Evolutionary conservation across 2,113 vertebrate species (phyloP).

Genomic region (Abramis brama): DNA sequence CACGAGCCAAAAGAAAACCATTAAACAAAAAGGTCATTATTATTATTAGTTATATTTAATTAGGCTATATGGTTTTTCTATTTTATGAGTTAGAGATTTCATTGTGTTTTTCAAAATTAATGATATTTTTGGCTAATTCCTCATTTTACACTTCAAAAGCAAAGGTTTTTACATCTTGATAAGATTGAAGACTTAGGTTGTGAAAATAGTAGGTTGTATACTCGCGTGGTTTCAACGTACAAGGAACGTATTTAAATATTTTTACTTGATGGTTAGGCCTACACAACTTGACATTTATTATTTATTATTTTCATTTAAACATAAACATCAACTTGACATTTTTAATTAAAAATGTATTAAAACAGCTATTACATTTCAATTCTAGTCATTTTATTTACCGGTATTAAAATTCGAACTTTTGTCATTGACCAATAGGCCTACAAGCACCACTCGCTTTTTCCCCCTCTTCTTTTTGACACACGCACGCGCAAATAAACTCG

Average conservation of each 20-base stretch:
- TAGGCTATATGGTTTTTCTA: not conserved
- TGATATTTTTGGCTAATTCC: not conserved
- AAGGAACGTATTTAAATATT: not conserved
- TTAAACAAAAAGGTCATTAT: not conserved
- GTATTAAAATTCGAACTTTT: not conserved
- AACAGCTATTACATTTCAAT: not conserved
- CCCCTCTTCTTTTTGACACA: not conserved
- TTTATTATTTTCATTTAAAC: not conserved
- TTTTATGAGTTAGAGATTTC: not conserved
- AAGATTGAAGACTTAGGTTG: too few relatives aligned
- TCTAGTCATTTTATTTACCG: not conserved
- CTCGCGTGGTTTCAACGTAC: too few relatives aligned
- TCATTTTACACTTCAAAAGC: too few relatives aligned
- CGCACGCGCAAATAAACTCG: constrained; percentile 26
- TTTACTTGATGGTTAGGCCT: not conserved
- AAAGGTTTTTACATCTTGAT: too few relatives aligned
- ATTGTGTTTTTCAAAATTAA: not conserved
- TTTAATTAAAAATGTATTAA: not conserved
- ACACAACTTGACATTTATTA: not conserved
- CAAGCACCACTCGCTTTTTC: not conserved
- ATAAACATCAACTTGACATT: not conserved
- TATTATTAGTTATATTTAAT: not conserved
- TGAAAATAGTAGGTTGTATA: too few relatives aligned
- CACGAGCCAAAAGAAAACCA: not conserved
- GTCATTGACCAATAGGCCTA: not conserved